A percentile compares a stretch with the other conserved stretches of the same genome.
Conservation (phyloP, 2,888 invertebrate genomes). For the Acronicta leporina region DNA sequence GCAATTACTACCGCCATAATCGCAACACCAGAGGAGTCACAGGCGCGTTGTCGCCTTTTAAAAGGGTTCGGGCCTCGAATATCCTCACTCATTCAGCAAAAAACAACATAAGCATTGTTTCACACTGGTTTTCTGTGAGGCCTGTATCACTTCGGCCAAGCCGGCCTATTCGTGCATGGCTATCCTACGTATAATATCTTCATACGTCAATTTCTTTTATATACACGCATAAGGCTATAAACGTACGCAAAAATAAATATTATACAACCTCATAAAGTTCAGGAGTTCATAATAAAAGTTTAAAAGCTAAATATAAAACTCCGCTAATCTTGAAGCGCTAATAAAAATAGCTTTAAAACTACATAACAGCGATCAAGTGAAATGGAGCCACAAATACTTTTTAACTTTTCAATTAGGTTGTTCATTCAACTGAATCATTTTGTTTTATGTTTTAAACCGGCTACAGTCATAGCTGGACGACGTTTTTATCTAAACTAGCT, state of each 20-base stretch:
- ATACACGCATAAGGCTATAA: conserved; percentile 3
- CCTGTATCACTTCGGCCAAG: too few relatives aligned
- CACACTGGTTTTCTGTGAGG: too few relatives aligned
- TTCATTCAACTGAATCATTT: conserved; percentile 23
- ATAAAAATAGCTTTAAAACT: conserved; percentile 29
- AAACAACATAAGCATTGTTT: too few relatives aligned
- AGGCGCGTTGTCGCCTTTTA: too few relatives aligned
- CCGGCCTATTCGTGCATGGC: too few relatives aligned
- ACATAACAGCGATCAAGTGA: conserved; percentile 19
- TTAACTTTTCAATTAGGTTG: conserved; percentile 42
- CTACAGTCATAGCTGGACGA: conserved; percentile 9
- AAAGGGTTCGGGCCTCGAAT: too few relatives aligned
- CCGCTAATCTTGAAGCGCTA: conserved; percentile 20
- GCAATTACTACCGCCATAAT: too few relatives aligned
- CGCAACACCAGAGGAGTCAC: too few relatives aligned
- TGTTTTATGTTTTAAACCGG: conserved; percentile 31
- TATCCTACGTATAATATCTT: too few relatives aligned
- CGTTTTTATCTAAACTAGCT: conserved; percentile 2
- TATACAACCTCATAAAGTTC: conserved; percentile 21
- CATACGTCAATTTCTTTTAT: neutral
- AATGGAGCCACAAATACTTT: conserved; percentile 31
- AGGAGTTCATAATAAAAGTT: conserved; percentile 23
- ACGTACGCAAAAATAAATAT: conserved; percentile 11
- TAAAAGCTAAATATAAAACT: conserved; percentile 19
- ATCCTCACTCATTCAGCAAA: too few relatives aligned